Base-by-base conservation (phyloP, 2,888 invertebrate species). In the Hipparchia sbordonii region DNA sequence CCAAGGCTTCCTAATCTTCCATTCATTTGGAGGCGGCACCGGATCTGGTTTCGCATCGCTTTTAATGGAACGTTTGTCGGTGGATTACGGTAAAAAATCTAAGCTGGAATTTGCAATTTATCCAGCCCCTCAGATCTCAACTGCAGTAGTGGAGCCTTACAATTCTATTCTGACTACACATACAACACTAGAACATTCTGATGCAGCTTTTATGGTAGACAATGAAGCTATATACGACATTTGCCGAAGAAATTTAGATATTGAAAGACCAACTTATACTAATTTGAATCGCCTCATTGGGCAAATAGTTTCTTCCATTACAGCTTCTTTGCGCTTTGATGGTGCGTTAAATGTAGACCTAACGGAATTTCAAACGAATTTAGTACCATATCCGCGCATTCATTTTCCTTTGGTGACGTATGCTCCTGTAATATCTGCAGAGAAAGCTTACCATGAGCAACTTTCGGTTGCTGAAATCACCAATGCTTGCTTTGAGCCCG, bases 151-250 rank as follows among this genome's bases (percentile, higher is more conserved):
- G 46, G 98, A 99, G 88, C 99, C 99, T 0, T 99, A 99, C 95
- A 99, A 99, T 92, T 98, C 98, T 0, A 98, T 99, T 81, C 94
- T 98, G 82, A 98, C 98, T 78, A 98, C 98, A 54, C 98, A 99
- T 91, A 98, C 98, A 45, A 98, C 98, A 46, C 89, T 97, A 82
- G 98, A 98, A 89, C 98, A 98, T 88, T 98, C 98, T 0, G 98
- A 98, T 90, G 98, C 98, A 85, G 98, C 98, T 54, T 98, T 99
- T 91, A 98, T 98, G 98, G 98, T 97, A 63, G 97, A 97, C 87
- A 97, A 97, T 85, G 97, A 97, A 91, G 97, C 97, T 67, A 97
- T 97, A 80, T 97, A 98, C 88, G 96, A 99, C 90, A 97, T 97
- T 91, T 99, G 98, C 94, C 95, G 98, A 80, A 96, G 98, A 79